These are phyloP conservation scores for Gibbula magus DNA, from an alignment of 2,888 invertebrate species.

Conservation along the genomic window DNA sequence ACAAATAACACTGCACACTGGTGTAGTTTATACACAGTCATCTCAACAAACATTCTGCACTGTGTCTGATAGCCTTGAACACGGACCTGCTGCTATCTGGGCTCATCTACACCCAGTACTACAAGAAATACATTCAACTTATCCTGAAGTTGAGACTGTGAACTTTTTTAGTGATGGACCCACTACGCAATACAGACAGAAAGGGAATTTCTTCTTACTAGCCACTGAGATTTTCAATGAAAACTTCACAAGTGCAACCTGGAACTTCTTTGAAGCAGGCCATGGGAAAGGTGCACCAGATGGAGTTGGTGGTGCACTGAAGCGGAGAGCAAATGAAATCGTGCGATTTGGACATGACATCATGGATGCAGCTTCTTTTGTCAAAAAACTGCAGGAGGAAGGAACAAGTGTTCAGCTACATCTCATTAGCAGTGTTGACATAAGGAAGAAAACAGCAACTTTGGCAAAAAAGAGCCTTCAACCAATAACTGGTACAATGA, in stretches of 20 bases:
- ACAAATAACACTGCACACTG: background rate
- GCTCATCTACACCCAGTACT: conserved; percentile 69
- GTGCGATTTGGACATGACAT: background rate
- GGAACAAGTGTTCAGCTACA: too few relatives aligned
- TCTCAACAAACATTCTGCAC: background rate
- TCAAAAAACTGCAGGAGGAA: too few relatives aligned
- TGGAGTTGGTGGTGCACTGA: conserved; percentile 59
- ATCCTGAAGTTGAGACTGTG: conserved; percentile 16
- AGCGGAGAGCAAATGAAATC: conserved; percentile 41
- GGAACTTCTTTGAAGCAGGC: conserved; percentile 66
- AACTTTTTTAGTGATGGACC: conserved; percentile 65
- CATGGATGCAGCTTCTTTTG: too few relatives aligned
- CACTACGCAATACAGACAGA: conserved; percentile 67
- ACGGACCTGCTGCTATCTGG: conserved; percentile 70
- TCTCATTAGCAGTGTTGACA: too few relatives aligned
- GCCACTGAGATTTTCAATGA: background rate
- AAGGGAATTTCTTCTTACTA: conserved; percentile 67
- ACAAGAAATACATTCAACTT: background rate
- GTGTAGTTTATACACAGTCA: background rate
- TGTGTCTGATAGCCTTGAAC: conserved; percentile 56
- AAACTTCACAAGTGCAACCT: conserved; percentile 32
- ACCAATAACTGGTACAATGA: too few relatives aligned
- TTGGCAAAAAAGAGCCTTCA: too few relatives aligned
- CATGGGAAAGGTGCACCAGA: conserved; percentile 66
- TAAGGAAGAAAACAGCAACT: too few relatives aligned